Evolutionary conservation across 2,113 vertebrate genomes (phyloP), one percentile per base, ranked within the genome.

Genomic region (Syngnathus floridae): DNA sequence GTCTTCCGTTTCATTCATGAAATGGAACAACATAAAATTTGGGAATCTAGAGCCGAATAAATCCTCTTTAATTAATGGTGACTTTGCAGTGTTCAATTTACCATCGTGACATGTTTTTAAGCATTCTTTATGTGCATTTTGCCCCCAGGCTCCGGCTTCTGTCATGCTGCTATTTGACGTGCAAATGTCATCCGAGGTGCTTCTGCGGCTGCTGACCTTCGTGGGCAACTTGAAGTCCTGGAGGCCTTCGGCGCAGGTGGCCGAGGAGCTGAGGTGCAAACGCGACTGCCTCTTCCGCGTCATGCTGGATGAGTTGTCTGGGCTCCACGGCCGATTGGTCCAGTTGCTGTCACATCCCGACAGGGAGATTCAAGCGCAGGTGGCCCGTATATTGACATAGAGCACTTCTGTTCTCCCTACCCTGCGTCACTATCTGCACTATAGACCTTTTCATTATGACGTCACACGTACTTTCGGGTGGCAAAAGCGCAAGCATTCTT

Each of bases 361-460:
- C 43, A 72, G 5, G 3, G 93, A 96, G 38, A 87, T 98, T 67
- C 94, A 91, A 82, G 87, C 92, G 59, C 92, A 96, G 79, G 94
- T 92, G 83, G 91, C 91, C 61, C 91, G 86, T 69, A 82, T 95
- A 72, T 83, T 94, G 77, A 84, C 84, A 2, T 91, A 90, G 62
- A 67, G 45, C 35, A 66, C 64, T 48, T 54, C 46, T 14, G 22
- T 22, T 26, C 10, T 19, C 22, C 52, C 2, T 13, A 22, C 22
- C 52, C 52, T 0, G 31, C 52, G 26, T 1, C 51, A 54, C 3
- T 26, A 22, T 65, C 49, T 59, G 51, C 26, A 64, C 41, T 68
- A 45, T n/a, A 51, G 19, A 51, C 19, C 19, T 51, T 51, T 51
- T 21, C 48, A 19, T 19, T 6, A 48, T 48, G 45, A 48, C 16